Evolutionary conservation across 2,797 vertebrate species (phyloP), one percentile per base, ranked within the genome.

Genomic region (Gobio occitaniae): DNA sequence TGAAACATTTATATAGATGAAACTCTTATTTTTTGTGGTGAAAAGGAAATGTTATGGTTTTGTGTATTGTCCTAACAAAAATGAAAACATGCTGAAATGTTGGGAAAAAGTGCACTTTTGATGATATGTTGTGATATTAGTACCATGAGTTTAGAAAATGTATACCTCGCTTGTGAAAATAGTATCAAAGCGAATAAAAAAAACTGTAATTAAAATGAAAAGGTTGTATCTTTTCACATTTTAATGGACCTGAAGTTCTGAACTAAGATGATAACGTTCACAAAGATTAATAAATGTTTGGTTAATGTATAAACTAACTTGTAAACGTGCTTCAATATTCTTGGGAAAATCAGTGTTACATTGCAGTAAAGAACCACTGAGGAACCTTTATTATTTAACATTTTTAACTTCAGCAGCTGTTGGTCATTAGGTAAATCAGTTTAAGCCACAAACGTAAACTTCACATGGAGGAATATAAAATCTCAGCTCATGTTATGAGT

Each of bases 401-500:
- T 29, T 13, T 61, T 38, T 12, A 44, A 52, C 66, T 72, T 74
- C 54, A 13, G 59, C 85, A 84, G 72, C 78, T 82, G 74, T 61
- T 44, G 63, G 69, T 50, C 78, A 70, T 86, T 79, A 86, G 32
- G 59, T 48, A 68, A 82, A 84, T 74, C 32, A 29, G 38, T 47
- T 29, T 13, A 71, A 41, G 29, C 38, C 48, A 44, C 82, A n/a
- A 41, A 78, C n/a, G 54, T 17, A 78, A 29, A 50, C 25, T 70
- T 71, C 11, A 6, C 2, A 12, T 47, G 54, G 50, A 13, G 2
- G 5, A 32, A 44, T 61, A 66, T 61, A 54, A 84, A 86, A 88
- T 82, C 85, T 69, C 66, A 12, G 63, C 71, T 76, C 13, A 61
- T 17, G 82, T 75, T 84, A 56, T 50, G 65, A 88, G 82, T 84